Evolutionary conservation across 2,797 vertebrate genomes (phyloP).

Genomic region (Telmatherina bonti): DNA sequence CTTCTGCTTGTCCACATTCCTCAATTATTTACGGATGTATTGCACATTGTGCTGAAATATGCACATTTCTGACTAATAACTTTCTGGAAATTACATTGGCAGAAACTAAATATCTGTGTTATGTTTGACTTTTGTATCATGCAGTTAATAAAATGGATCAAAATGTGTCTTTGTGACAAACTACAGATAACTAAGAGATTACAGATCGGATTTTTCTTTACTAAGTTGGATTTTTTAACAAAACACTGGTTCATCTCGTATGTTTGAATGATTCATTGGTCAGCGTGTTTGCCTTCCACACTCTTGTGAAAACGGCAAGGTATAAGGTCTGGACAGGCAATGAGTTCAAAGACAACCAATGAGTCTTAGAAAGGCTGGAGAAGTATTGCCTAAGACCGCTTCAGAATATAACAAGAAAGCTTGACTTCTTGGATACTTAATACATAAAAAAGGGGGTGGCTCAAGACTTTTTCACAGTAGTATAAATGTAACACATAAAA

Average conservation of each 20-base stretch:
- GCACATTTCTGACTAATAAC: neutral
- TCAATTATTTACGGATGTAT: neutral
- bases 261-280: no score
- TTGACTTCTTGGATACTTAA: neutral
- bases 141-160: neutral
- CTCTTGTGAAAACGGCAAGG: no score
- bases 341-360: no score
- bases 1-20: neutral
- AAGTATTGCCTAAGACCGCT: no score
- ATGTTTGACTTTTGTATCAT: neutral
- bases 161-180: neutral
- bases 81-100: no score
- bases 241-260: no score
- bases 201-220: no score
- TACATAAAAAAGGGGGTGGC: neutral
- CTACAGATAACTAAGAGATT: neutral
- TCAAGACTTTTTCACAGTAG: neutral
- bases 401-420: neutral
- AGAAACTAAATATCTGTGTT: neutral
- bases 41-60: neutral
- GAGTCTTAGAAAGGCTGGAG: no score
- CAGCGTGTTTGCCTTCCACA: no score
- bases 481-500: no score
- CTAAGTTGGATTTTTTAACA: no score
- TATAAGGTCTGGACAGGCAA: no score